Percentiles rank a stretch among this genome's conserved stretches.
Conservation (phyloP, 2,888 invertebrate genomes). For the Stegana nigrithorax region DNA sequence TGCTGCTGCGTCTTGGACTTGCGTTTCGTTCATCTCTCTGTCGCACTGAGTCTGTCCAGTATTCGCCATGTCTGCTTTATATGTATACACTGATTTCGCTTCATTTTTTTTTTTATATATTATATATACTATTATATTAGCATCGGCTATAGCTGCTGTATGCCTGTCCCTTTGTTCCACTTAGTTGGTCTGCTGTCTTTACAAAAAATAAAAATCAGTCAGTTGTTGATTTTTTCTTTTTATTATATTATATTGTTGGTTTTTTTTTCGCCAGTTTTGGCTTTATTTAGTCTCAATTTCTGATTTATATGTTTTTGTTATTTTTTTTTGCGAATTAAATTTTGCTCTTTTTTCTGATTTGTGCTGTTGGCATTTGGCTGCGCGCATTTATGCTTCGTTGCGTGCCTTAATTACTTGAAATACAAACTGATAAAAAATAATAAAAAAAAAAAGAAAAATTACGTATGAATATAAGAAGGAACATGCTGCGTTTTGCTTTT, state of each 20-base stretch:
- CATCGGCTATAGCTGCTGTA: background rate
- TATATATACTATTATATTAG: background rate
- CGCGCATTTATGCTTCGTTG: constrained; percentile 4
- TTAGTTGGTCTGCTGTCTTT: background rate
- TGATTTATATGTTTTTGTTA: background rate
- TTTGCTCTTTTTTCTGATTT: background rate
- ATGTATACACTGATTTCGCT: background rate
- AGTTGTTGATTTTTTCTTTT: background rate
- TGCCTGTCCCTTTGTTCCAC: constrained; percentile 3
- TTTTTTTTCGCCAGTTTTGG: constrained; percentile 13
- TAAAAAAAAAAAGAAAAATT: background rate
- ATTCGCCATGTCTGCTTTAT: background rate
- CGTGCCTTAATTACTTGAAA: background rate
- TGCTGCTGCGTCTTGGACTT: background rate
- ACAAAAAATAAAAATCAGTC: too few species aligned
- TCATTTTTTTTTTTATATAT: background rate
- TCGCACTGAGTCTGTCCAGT: background rate
- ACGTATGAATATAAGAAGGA: background rate
- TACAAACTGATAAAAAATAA: background rate
- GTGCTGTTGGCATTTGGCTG: background rate
- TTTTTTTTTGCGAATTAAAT: constrained; percentile 3
- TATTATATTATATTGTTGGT: background rate
- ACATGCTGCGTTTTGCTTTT: background rate
- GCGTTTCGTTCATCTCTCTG: background rate
- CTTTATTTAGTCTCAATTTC: constrained; percentile 14